A percentile compares a stretch with the other conserved stretches of the same genome.
Evolutionary conservation across 1,140 invertebrate species (phyloP).

Genomic region (Drosophila quadrilineata): DNA sequence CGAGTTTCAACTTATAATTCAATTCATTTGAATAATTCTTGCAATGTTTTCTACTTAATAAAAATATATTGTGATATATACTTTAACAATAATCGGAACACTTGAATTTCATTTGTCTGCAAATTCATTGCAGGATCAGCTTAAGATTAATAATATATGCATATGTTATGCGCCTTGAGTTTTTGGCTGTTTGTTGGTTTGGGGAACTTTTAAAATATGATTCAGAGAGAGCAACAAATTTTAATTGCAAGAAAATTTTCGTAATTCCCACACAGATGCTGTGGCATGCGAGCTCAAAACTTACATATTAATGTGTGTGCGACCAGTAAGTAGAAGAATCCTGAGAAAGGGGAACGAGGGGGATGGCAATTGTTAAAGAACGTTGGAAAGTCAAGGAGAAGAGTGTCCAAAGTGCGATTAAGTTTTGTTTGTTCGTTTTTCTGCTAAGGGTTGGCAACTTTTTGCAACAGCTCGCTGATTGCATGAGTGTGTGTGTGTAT

Average conservation of each 20-base stretch:
- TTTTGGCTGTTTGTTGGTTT: background rate
- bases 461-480: conserved; percentile 43
- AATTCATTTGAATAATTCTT: no score
- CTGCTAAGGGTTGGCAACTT: background rate
- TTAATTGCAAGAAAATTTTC: conserved; percentile 70
- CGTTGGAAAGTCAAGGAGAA: background rate
- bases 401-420: conserved; percentile 3
- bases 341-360: background rate
- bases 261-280: conserved; percentile 48
- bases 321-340: background rate
- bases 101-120: no score
- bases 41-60: no score
- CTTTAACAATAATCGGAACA: no score
- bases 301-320: conserved; percentile 15
- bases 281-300: conserved; percentile 18
- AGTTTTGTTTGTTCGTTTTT: conserved; percentile 7
- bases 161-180: no score
- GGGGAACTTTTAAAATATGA: conserved; percentile 72
- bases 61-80: no score
- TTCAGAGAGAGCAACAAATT: conserved; percentile 63
- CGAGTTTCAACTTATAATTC: no score
- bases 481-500: conserved; percentile 23
- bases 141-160: no score
- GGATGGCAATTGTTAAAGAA: background rate
- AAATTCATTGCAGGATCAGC: no score